A percentile compares a stretch with the other conserved stretches of the same genome.
These are phyloP conservation scores for Pteromalus puparum DNA, from an alignment of 1,140 invertebrate genomes.

Conservation along the genomic window DNA sequence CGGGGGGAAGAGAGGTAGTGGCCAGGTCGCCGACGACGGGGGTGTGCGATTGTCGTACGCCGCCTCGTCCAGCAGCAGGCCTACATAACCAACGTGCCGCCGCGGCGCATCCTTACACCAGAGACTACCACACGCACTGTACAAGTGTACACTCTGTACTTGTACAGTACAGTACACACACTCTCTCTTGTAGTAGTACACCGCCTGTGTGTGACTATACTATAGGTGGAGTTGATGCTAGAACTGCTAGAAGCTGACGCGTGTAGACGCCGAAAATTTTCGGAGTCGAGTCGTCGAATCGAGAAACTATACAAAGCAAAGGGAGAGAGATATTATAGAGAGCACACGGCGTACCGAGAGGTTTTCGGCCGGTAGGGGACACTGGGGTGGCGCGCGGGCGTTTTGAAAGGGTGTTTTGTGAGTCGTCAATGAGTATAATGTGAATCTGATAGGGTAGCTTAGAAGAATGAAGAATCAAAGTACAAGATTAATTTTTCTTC, in stretches of 20 bases:
- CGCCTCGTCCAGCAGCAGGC: background rate
- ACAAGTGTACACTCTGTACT: background rate
- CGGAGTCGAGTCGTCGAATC: background rate
- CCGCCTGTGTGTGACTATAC: background rate
- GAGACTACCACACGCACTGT: background rate
- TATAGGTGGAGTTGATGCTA: background rate
- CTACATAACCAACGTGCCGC: conserved; percentile 48
- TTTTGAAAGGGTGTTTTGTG: background rate
- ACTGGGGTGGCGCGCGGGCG: background rate
- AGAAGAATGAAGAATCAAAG: too few relatives aligned
- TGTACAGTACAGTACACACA: background rate
- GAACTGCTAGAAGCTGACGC: background rate
- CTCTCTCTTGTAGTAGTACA: background rate
- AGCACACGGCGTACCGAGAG: background rate
- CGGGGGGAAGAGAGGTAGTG: background rate
- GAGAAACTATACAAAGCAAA: too few relatives aligned
- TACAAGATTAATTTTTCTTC: too few relatives aligned
- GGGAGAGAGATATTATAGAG: too few relatives aligned
- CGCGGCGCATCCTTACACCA: conserved; percentile 24
- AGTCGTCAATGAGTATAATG: too few relatives aligned
- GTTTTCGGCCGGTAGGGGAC: background rate
- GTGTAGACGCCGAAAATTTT: background rate
- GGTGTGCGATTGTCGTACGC: background rate
- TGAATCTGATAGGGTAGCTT: too few relatives aligned
- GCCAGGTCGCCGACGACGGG: background rate